phyloP scores from a whole-genome alignment of 2,113 vertebrate species.

The Puma concolor region DNA sequence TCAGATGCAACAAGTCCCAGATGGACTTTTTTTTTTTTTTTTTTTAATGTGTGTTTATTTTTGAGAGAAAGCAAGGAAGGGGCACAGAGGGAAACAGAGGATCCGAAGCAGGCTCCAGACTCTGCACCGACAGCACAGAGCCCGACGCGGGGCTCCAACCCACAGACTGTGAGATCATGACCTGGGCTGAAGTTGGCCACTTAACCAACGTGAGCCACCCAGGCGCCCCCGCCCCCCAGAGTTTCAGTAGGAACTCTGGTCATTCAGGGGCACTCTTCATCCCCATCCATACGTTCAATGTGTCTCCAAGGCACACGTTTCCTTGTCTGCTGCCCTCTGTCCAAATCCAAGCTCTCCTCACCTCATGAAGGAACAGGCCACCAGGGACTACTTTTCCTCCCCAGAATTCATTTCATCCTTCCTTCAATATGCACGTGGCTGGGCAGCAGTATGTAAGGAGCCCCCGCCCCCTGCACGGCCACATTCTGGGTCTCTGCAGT shows the following conservation, averaged over 20 bases:
- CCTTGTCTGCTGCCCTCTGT: background rate
- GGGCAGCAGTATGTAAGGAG: background rate
- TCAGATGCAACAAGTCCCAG: background rate
- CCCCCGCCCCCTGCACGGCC: rapidly evolving
- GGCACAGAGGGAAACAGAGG: too few relatives aligned
- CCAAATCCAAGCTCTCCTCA: background rate
- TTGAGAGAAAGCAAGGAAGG: too few relatives aligned
- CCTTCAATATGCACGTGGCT: background rate
- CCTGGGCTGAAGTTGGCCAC: too few relatives aligned
- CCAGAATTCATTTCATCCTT: background rate
- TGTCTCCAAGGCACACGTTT: background rate
- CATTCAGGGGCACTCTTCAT: background rate
- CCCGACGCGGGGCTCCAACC: too few relatives aligned
- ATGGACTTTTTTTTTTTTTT: background rate
- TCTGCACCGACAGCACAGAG: too few relatives aligned
- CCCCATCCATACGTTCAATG: background rate
- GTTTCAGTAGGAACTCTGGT: background rate
- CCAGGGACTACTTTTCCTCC: background rate
- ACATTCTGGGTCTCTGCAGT: background rate
- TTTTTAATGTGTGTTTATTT: too few relatives aligned
- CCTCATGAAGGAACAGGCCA: background rate
- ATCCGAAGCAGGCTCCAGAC: too few relatives aligned
- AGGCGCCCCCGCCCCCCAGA: rapidly evolving
- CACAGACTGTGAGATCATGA: too few relatives aligned
- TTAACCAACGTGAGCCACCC: too few relatives aligned